phyloP scores from a whole-genome alignment of 1,140 invertebrate genomes.

The Lepidurus couesii region DNA sequence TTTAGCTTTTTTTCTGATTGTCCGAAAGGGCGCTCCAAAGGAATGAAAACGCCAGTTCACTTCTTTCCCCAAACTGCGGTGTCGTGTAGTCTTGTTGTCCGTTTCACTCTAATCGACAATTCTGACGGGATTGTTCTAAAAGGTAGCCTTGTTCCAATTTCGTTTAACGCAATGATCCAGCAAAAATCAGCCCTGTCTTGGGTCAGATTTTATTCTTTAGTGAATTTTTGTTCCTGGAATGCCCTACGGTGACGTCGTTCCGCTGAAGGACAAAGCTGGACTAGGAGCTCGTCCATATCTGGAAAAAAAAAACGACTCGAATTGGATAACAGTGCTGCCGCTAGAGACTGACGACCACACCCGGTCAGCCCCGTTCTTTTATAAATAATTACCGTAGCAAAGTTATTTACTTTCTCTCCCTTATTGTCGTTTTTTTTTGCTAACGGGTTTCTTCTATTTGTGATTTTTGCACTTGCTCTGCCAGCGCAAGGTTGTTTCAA shows the following conservation, averaged over 20 bases:
- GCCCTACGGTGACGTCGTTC: background rate
- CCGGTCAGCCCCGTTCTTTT: background rate
- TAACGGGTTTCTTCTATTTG: background rate
- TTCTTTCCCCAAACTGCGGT: background rate
- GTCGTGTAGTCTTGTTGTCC: background rate
- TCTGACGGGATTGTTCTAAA: background rate
- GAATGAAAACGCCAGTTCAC: background rate
- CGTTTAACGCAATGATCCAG: slow-evolving; percentile 11
- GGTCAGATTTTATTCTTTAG: background rate
- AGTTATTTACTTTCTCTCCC: slow-evolving; percentile 1
- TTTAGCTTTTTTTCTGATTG: background rate
- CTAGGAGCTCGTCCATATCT: background rate
- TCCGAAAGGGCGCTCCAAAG: background rate
- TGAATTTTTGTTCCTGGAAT: background rate
- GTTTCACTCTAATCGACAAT: background rate
- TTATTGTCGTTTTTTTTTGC: background rate
- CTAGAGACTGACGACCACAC: slow-evolving; percentile 4
- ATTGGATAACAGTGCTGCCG: background rate
- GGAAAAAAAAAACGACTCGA: background rate
- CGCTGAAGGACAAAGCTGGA: background rate
- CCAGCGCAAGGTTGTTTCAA: background rate
- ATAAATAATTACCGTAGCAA: background rate
- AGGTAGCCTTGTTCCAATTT: slow-evolving; percentile 13
- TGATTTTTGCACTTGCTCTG: background rate
- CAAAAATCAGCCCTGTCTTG: background rate